Percentiles rank a stretch among this genome's conserved stretches.
Conservation (phyloP, 2,888 invertebrate genomes). For the Polia nebulosa region DNA sequence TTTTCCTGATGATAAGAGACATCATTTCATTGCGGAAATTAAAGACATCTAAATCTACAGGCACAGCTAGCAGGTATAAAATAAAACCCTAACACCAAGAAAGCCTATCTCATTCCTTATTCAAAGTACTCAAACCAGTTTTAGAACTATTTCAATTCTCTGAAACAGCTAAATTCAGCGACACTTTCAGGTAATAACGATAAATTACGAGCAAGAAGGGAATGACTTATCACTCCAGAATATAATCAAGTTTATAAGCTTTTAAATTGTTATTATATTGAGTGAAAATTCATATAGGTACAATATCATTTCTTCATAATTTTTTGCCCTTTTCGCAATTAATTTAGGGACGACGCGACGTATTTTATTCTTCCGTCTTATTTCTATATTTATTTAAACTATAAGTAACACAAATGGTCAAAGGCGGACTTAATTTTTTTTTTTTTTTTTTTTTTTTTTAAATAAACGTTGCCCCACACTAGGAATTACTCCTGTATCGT, state of each 20-base stretch:
- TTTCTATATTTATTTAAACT: too few relatives aligned
- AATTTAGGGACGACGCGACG: too few relatives aligned
- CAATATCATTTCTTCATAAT: too few relatives aligned
- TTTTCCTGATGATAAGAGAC: background rate
- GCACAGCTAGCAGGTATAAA: background rate
- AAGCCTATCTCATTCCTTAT: background rate
- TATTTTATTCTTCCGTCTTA: too few relatives aligned
- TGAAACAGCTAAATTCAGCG: slow-evolving; percentile 15
- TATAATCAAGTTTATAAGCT: background rate
- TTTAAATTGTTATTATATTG: background rate
- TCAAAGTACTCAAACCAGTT: slow-evolving; percentile 13
- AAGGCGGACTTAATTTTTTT: too few relatives aligned
- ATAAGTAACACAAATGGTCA: too few relatives aligned
- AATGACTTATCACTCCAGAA: slow-evolving; percentile 7
- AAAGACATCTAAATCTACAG: slow-evolving; percentile 8
- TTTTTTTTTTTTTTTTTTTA: too few relatives aligned
- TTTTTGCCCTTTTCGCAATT: too few relatives aligned
- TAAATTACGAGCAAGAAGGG: slow-evolving; percentile 8
- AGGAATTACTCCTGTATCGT: too few relatives aligned
- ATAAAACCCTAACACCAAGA: background rate
- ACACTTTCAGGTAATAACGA: slow-evolving; percentile 13
- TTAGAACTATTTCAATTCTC: slow-evolving; percentile 31
- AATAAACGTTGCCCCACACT: too few relatives aligned
- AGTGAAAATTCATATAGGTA: too few relatives aligned
- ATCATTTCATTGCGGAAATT: slow-evolving; percentile 24